A percentile compares a stretch with the other conserved stretches of the same genome.
Conservation (phyloP, 2,888 invertebrate genomes). For the Diadegma fenestrale region DNA sequence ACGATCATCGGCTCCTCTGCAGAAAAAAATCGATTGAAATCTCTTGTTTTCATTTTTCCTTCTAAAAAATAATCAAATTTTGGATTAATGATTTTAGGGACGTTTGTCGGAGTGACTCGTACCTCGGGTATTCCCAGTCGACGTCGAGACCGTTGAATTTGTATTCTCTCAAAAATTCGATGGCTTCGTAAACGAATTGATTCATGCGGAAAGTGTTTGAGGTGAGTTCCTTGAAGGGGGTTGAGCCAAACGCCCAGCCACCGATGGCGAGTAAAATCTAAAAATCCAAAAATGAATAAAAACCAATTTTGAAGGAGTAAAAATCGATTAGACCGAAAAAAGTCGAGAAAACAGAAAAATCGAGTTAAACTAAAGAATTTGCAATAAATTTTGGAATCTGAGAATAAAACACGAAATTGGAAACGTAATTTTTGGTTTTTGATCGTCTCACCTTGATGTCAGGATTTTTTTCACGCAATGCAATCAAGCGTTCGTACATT, state of each 20-base stretch:
- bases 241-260: conserved; percentile 98
- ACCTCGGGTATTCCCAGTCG: conserved; percentile 97
- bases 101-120: conserved; percentile 65
- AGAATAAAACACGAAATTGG: not conserved
- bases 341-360: not conserved
- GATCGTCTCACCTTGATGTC: conserved; percentile 90
- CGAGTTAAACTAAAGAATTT: not conserved
- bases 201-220: conserved; percentile 97
- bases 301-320: not conserved
- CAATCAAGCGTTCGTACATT: conserved; percentile 94
- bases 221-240: conserved; percentile 96
- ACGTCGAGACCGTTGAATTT: conserved; percentile 97
- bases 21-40: not conserved
- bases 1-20: conserved; percentile 94
- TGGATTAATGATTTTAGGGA: not conserved
- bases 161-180: conserved; percentile 95
- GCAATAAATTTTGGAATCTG: not conserved
- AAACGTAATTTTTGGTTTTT: not conserved
- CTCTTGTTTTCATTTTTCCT: not conserved
- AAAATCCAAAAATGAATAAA: conserved; percentile 17
- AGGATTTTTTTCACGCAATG: conserved; percentile 94
- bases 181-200: conserved; percentile 97
- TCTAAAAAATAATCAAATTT: not conserved
- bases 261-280: conserved; percentile 95
- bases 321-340: not conserved